Base-by-base conservation (phyloP, 2,797 vertebrate species). In the Pangasius djambal region DNA sequence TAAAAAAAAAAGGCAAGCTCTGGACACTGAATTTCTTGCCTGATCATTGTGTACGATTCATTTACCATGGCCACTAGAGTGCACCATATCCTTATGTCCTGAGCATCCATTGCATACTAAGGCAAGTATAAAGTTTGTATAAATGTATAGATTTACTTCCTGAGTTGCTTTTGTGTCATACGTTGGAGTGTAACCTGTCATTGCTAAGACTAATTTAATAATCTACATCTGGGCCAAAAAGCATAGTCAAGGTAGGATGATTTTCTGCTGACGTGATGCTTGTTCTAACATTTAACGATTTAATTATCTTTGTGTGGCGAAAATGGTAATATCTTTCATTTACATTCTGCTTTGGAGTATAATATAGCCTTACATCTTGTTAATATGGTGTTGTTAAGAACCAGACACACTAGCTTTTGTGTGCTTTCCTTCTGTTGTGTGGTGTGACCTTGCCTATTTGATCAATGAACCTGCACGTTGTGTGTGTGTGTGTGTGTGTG, bases 61-160 rank as follows among this genome's bases (percentile, higher is more conserved):
- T 83, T 83, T 67, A 69, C 83, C 28, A 20, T 85, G 44, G 1
- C 83, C 83, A 69, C 83, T 69, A 85, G 83, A 69, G 83, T 69
- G 81, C 59, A 44, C 81, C 59, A 83, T 48, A 18, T 83, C 6
- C 59, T 83, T n/a, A 65, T n/a, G 40, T 83, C 82, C 40, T 15
- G 25, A 28, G 12, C 16, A 25, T 48, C 3, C 25, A 59, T n/a
- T n/a, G 18, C 6, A n/a, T 16, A 20, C 18, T 20, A 59, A 7
- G 37, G 22, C 20, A 40, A 0, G n/a, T 31, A 37, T 8, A 55
- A 18, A 16, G 28, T 78, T 82, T 31, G 28, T 52, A 52, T 6
- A 16, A 52, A 77, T 28, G 10, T 77, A n/a, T 31, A 77, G 12
- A 12, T 6, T 81, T 31, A 34, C n/a, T 57, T 59, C 55, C 78